A percentile compares a stretch with the other conserved stretches of the same genome.
Evolutionary conservation across 2,888 invertebrate genomes (phyloP).

Genomic region (Mellilla xanthometata): DNA sequence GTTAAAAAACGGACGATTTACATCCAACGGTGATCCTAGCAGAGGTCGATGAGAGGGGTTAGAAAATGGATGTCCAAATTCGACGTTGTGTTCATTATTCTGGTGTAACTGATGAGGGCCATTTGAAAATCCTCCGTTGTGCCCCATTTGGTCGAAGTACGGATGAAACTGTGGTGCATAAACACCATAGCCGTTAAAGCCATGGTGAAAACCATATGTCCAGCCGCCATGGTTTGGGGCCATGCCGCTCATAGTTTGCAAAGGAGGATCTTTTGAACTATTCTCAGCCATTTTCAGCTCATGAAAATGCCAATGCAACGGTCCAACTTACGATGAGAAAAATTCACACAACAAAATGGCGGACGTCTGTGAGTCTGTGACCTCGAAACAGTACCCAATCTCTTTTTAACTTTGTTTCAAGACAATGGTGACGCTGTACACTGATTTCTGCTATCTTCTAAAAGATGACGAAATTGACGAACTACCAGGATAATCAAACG

Average conservation of each 20-base stretch:
- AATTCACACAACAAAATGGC: constrained; percentile 48
- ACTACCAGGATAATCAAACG: too few species aligned
- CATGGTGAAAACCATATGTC: constrained; percentile 70
- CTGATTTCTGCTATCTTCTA: too few species aligned
- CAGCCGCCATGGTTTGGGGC: constrained; percentile 68
- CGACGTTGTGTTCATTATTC: constrained; percentile 51
- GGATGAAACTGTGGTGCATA: constrained; percentile 78
- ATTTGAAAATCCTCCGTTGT: constrained; percentile 50
- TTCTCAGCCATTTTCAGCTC: constrained; percentile 61
- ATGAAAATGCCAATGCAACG: constrained; percentile 2
- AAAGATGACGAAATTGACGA: too few species aligned
- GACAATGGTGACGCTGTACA: too few species aligned
- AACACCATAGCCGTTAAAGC: constrained; percentile 68
- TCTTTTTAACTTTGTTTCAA: too few species aligned
- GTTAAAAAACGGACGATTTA: constrained; percentile 68
- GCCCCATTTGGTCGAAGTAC: constrained; percentile 71
- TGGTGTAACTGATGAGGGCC: constrained; percentile 59
- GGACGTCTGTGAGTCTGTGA: too few species aligned
- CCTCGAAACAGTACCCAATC: too few species aligned
- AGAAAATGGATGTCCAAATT: constrained; percentile 56
- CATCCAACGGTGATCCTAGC: constrained; percentile 71
- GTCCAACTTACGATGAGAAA: constrained; percentile 22
- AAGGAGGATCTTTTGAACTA: constrained; percentile 67
- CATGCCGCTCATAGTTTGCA: constrained; percentile 73
- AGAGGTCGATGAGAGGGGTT: constrained; percentile 62